Percentiles rank a stretch among this genome's conserved stretches.
Evolutionary conservation across 1,140 invertebrate genomes (phyloP).

Genomic region (Diorhabda carinulata): DNA sequence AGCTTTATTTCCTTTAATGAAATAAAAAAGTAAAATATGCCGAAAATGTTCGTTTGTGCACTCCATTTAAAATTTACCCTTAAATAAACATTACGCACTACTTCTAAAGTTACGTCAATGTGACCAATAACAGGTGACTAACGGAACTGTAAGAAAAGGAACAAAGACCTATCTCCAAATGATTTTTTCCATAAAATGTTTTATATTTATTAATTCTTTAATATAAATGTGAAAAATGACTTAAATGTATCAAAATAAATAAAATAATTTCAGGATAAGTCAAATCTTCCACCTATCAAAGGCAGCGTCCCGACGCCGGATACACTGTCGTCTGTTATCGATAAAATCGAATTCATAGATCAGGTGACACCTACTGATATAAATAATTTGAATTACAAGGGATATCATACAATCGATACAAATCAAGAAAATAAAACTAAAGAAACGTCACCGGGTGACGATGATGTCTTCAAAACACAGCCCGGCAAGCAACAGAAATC

Average conservation of each 20-base stretch:
- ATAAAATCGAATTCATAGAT: conserved; percentile 46
- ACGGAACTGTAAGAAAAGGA: too few relatives aligned
- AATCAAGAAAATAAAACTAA: conserved; percentile 21
- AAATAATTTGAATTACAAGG: conserved; percentile 29
- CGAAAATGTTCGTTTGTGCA: too few relatives aligned
- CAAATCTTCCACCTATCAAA: conserved; percentile 11
- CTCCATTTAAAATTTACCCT: too few relatives aligned
- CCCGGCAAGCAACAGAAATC: conserved; percentile 25
- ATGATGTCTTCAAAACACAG: conserved; percentile 30
- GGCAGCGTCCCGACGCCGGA: conserved; percentile 14
- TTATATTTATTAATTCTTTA: not conserved
- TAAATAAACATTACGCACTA: too few relatives aligned
- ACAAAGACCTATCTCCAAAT: not conserved
- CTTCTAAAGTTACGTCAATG: too few relatives aligned
- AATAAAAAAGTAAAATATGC: too few relatives aligned
- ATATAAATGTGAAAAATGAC: not conserved
- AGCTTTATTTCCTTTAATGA: too few relatives aligned
- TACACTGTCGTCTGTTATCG: conserved; percentile 26
- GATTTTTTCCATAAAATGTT: not conserved
- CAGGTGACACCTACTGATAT: conserved; percentile 31
- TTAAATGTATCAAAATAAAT: not conserved
- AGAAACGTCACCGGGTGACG: conserved; percentile 21
- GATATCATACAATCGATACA: conserved; percentile 37
- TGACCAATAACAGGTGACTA: too few relatives aligned
- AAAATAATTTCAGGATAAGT: conserved; percentile 5